A percentile compares a stretch with the other conserved stretches of the same genome.
phyloP scores from a whole-genome alignment of 2,888 invertebrate species.

The Tipula unca region DNA sequence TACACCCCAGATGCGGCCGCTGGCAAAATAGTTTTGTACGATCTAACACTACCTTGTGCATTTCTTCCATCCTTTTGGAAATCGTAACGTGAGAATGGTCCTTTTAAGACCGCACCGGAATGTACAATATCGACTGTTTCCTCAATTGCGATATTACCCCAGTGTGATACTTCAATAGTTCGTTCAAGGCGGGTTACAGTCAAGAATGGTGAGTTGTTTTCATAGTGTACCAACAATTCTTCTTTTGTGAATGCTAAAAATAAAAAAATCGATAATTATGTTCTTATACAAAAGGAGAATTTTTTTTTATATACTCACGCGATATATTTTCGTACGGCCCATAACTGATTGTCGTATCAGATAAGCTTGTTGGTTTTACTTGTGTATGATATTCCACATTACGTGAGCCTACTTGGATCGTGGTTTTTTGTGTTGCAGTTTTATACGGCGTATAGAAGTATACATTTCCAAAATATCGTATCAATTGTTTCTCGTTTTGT shows the following conservation, averaged over 20 bases:
- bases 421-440: slow-evolving; percentile 72
- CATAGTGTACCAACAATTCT: slow-evolving; percentile 77
- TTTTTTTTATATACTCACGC: slow-evolving; percentile 45
- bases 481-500: slow-evolving; percentile 90
- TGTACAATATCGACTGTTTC: slow-evolving; percentile 89
- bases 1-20: slow-evolving; percentile 93
- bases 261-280: background rate
- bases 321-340: slow-evolving; percentile 78
- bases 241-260: slow-evolving; percentile 46
- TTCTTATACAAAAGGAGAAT: slow-evolving; percentile 29
- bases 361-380: slow-evolving; percentile 67
- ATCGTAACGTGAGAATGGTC: slow-evolving; percentile 94
- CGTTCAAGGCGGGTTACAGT: slow-evolving; percentile 83
- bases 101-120: slow-evolving; percentile 86
- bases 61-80: slow-evolving; percentile 89
- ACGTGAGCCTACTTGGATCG: slow-evolving; percentile 64
- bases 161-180: slow-evolving; percentile 92
- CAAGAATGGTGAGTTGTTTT: slow-evolving; percentile 93
- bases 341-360: slow-evolving; percentile 74
- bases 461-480: slow-evolving; percentile 76
- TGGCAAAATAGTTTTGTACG: slow-evolving; percentile 77
- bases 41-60: slow-evolving; percentile 80
- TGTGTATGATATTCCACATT: slow-evolving; percentile 76
- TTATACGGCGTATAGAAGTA: slow-evolving; percentile 78
- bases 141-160: slow-evolving; percentile 98